A percentile compares a stretch with the other conserved stretches of the same genome.
Conservation (phyloP, 2,797 vertebrate genomes). For the Ptychobarbus kaznakovi region DNA sequence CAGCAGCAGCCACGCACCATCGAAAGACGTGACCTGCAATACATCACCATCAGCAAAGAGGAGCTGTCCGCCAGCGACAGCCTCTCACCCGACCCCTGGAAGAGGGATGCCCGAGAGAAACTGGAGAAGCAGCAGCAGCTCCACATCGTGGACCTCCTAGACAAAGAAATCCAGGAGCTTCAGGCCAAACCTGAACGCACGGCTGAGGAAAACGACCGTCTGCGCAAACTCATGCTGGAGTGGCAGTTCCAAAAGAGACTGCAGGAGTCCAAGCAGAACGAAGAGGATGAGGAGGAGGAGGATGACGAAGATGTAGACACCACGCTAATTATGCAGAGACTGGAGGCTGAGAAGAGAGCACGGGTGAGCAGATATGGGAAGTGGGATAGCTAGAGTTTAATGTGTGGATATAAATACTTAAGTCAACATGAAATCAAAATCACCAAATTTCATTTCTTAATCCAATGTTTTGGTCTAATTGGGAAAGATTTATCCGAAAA, state of each 20-base stretch:
- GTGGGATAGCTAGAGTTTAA: background rate
- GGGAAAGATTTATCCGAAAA: background rate
- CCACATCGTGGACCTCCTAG: conserved; percentile 95
- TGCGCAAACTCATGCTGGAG: conserved; percentile 96
- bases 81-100: conserved; percentile 97
- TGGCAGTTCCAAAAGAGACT: conserved; percentile 99
- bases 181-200: conserved; percentile 90
- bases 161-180: conserved; percentile 95
- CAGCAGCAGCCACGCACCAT: conserved; percentile 98
- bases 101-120: conserved; percentile 94
- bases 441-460: background rate
- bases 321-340: conserved; percentile 94
- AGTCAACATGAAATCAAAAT: background rate
- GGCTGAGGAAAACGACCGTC: conserved; percentile 92
- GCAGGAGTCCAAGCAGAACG: conserved; percentile 95
- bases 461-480: background rate
- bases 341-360: conserved; percentile 96
- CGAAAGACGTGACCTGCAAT: conserved; percentile 93
- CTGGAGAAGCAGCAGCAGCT: conserved; percentile 98
- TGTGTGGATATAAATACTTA: background rate
- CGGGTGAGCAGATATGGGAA: conserved; percentile 83
- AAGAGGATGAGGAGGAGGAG: conserved; percentile 95
- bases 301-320: conserved; percentile 96
- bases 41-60: conserved; percentile 89
- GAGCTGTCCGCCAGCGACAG: conserved; percentile 91